A percentile compares a stretch with the other conserved stretches of the same genome.
phyloP scores from a whole-genome alignment of 2,888 invertebrate species.

The Drosophila merina region DNA sequence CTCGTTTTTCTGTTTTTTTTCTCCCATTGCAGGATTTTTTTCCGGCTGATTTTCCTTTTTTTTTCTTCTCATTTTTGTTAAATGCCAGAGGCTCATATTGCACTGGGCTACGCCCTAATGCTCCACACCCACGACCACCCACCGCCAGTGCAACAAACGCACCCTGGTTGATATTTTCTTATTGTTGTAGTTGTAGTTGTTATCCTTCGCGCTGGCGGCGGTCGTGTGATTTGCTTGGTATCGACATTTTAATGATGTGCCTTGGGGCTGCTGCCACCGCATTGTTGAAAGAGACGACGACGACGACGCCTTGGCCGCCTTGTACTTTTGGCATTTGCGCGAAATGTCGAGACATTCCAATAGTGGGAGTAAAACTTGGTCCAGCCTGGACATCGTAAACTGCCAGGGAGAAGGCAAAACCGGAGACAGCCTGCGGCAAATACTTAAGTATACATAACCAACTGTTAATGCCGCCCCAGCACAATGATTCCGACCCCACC shows the following conservation, averaged over 20 bases:
- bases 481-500: conserved; percentile 34
- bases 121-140: conserved; percentile 11
- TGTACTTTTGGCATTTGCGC: conserved; percentile 59
- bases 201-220: conserved; percentile 65
- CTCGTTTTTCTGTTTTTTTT: conserved; percentile 41
- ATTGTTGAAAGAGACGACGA: conserved; percentile 55
- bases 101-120: conserved; percentile 62
- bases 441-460: conserved; percentile 49
- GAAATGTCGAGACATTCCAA: conserved; percentile 52
- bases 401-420: conserved; percentile 11
- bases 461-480: conserved; percentile 47
- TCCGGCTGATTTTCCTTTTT: not conserved
- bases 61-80: conserved; percentile 52
- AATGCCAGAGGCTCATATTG: conserved; percentile 71
- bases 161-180: conserved; percentile 54
- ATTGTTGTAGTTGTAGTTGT: conserved; percentile 37
- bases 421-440: conserved; percentile 31
- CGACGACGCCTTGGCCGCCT: conserved; percentile 49
- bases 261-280: conserved; percentile 65
- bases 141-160: conserved; percentile 55
- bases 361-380: not conserved
- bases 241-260: conserved; percentile 83
- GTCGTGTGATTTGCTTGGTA: conserved; percentile 80
- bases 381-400: conserved; percentile 25
- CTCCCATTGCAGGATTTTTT: conserved; percentile 25